Conservation (phyloP, 2,797 vertebrate species). For the Monodelphis domestica region DNA sequence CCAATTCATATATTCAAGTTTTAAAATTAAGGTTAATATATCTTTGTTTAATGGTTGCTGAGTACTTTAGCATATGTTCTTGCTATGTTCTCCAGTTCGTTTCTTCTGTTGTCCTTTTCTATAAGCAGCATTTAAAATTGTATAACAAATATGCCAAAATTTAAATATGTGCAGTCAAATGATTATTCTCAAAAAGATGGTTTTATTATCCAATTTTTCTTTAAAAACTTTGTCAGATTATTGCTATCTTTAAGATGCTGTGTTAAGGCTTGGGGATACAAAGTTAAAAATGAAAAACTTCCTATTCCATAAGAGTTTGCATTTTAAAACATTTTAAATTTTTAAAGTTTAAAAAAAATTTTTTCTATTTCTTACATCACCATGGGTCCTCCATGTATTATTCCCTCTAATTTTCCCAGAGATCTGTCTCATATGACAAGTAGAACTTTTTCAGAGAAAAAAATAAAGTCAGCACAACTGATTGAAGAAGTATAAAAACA, state of each 20-base stretch:
- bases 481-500: background rate
- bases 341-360: background rate
- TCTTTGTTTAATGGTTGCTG: background rate
- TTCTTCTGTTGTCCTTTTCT: background rate
- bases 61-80: background rate
- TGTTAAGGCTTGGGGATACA: background rate
- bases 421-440: background rate
- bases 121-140: slow-evolving; percentile 51
- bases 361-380: background rate
- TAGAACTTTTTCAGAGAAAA: background rate
- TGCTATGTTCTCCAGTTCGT: background rate
- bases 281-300: background rate
- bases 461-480: background rate
- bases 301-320: background rate
- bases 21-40: slow-evolving; percentile 38
- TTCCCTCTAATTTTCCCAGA: background rate
- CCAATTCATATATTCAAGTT: slow-evolving; percentile 41
- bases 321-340: background rate
- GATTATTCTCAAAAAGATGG: background rate
- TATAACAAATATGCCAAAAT: background rate
- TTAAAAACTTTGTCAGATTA: background rate
- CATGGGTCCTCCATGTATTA: background rate
- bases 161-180: background rate
- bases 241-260: background rate
- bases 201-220: background rate